Conservation (phyloP, 1,140 invertebrate species). For the Drosophila leontia region DNA sequence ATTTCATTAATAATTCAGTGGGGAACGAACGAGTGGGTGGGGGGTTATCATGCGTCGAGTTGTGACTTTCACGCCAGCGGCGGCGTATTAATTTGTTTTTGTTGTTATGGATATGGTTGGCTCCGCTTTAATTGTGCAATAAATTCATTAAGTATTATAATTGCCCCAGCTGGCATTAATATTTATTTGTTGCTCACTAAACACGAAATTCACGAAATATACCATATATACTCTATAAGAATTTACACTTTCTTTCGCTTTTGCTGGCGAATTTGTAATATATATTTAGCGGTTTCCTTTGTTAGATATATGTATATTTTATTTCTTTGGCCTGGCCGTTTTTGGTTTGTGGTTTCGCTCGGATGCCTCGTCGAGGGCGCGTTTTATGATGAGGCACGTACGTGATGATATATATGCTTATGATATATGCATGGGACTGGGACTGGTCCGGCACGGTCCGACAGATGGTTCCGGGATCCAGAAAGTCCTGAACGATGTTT, state of each 20-base stretch:
- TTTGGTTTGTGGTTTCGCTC: constrained; percentile 63
- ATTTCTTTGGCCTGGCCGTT: constrained; percentile 65
- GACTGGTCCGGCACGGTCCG: constrained; percentile 13
- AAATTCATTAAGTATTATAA: constrained; percentile 81
- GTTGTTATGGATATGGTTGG: constrained; percentile 27
- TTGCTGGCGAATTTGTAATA: constrained; percentile 19
- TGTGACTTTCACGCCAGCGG: constrained; percentile 72
- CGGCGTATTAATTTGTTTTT: constrained; percentile 68
- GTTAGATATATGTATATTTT: constrained; percentile 34
- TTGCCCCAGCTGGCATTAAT: constrained; percentile 54
- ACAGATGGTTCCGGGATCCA: constrained; percentile 32
- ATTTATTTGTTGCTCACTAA: constrained; percentile 51
- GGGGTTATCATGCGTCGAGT: constrained; percentile 45
- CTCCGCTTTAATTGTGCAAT: constrained; percentile 73
- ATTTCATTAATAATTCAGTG: constrained; percentile 75
- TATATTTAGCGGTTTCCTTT: constrained; percentile 28
- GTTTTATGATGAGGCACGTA: constrained; percentile 77
- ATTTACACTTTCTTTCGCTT: constrained; percentile 60
- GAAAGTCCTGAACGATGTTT: constrained; percentile 5
- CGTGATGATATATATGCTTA: constrained; percentile 47
- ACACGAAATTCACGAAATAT: constrained; percentile 34
- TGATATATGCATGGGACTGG: constrained; percentile 26
- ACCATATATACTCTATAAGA: constrained; percentile 15
- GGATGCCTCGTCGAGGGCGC: constrained; percentile 69
- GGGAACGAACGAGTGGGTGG: constrained; percentile 3